Base-by-base conservation (phyloP, 2,113 vertebrate genomes). In the Hepsetus odoe region DNA sequence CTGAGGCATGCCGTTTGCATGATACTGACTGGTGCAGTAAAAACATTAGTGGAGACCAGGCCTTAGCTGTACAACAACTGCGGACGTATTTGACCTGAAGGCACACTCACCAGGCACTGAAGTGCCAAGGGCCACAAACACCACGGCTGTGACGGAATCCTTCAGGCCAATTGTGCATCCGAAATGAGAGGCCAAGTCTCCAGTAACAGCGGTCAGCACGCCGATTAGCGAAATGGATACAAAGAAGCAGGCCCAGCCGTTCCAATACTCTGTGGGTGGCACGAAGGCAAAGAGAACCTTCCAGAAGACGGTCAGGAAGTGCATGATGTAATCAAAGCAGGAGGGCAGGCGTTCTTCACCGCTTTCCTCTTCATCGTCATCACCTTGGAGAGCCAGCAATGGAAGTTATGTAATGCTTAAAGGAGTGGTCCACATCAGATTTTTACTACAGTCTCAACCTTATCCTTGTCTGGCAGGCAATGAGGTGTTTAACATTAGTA, bases 321-420 rank as follows among this genome's bases (percentile, higher is more conserved):
- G 94, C 94, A 95, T 95, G 75, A 95, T 95, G 90, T 95, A 95
- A 81, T 95, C 94, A 64, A 94, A 95, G 90, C 94, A 95, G 70
- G 94, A 94, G 0, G 94, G 94, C 81, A 94, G 67, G 7, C 92
- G 91, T 24, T 95, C 94, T 72, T 94, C 94, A 0, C 93, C 92
- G 9, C 92, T 93, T 77, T 94, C 94, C 76, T 94, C 94, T 56
- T 95, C 94, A 26, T 95, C 93, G 16, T 94, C 93, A 3, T 95
- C 92, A 83, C 94, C 94, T 95, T 68, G 75, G 9, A 58, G 49
- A 81, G 65, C 74, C 38, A 67, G 55, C 28, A 83, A 74, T 2
- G 71, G 40, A 69, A 3, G 18, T 42, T 72, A 72, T 65, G 49
- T 42, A 79, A 72, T 7, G 4, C 46, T 40, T 40, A 18, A 0